A percentile compares a stretch with the other conserved stretches of the same genome.
Evolutionary conservation across 2,888 invertebrate genomes (phyloP).

Genomic region (Pyrrhosoma nymphula): DNA sequence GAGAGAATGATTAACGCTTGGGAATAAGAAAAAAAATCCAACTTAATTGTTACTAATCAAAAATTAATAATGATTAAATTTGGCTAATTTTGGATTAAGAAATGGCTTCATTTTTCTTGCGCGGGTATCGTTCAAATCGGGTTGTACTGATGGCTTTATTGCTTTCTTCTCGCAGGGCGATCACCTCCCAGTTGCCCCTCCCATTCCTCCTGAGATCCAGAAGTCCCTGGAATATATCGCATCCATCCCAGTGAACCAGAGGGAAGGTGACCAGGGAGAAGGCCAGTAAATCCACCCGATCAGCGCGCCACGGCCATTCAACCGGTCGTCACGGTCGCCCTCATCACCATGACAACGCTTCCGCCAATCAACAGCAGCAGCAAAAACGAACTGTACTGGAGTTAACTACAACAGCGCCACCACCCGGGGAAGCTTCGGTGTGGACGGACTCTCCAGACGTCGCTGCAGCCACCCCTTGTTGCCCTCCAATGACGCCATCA

Average conservation of each 20-base stretch:
- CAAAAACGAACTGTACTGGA: background rate
- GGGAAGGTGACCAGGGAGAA: constrained; percentile 53
- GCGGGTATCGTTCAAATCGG: no score
- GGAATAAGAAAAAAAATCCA: no score
- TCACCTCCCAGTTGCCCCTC: constrained; percentile 88
- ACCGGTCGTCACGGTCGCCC: background rate
- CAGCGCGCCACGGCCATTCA: background rate
- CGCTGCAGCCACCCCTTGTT: background rate
- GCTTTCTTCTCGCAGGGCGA: constrained; percentile 80
- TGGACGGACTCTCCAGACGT: background rate
- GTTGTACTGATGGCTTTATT: no score
- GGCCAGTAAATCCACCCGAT: background rate
- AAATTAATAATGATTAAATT: no score
- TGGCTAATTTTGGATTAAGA: no score
- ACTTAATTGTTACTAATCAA: no score
- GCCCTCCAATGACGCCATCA: background rate
- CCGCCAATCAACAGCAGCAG: background rate
- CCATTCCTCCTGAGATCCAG: constrained; percentile 86
- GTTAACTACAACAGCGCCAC: background rate
- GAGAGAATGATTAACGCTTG: no score
- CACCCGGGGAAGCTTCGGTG: background rate
- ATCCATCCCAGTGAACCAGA: constrained; percentile 78
- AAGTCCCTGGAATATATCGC: constrained; percentile 79
- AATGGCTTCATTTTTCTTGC: no score
- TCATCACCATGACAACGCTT: background rate